These are phyloP conservation scores for Cylloceria caligata DNA, from an alignment of 2,888 invertebrate species.

Conservation along the genomic window DNA sequence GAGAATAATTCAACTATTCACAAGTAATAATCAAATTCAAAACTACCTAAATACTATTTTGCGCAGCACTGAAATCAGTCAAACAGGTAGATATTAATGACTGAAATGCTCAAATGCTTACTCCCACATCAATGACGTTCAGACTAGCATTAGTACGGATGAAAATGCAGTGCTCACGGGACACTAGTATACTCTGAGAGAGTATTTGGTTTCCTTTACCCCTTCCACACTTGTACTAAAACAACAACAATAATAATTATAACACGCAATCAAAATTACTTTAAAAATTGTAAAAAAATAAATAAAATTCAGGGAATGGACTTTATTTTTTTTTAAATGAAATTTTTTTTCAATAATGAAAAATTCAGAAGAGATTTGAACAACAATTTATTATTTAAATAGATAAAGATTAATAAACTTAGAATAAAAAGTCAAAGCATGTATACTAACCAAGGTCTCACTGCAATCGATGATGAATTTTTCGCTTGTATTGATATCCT, in stretches of 20 bases:
- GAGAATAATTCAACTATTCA: constrained; percentile 15
- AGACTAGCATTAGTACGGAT: constrained; percentile 67
- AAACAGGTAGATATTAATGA: not conserved
- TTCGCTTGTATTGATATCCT: too few relatives aligned
- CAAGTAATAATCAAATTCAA: not conserved
- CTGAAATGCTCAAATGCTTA: constrained; percentile 63
- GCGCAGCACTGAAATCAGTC: too few relatives aligned
- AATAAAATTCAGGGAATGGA: too few relatives aligned
- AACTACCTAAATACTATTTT: not conserved
- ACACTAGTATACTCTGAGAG: constrained; percentile 76
- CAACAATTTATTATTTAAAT: too few relatives aligned
- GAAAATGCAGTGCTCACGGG: constrained; percentile 79
- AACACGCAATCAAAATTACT: not conserved
- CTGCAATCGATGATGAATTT: too few relatives aligned
- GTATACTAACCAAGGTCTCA: too few relatives aligned
- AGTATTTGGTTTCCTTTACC: constrained; percentile 74
- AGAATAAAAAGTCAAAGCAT: too few relatives aligned
- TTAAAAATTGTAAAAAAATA: too few relatives aligned
- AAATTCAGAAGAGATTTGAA: too few relatives aligned
- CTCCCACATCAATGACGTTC: constrained; percentile 76
- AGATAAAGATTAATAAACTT: too few relatives aligned
- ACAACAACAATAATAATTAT: constrained; percentile 45
- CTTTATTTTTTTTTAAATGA: too few relatives aligned
- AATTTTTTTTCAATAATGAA: too few relatives aligned
- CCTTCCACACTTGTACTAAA: constrained; percentile 79